These are phyloP conservation scores for Spermophilus dauricus DNA, from an alignment of 2,113 vertebrate genomes.

Conservation along the genomic window DNA sequence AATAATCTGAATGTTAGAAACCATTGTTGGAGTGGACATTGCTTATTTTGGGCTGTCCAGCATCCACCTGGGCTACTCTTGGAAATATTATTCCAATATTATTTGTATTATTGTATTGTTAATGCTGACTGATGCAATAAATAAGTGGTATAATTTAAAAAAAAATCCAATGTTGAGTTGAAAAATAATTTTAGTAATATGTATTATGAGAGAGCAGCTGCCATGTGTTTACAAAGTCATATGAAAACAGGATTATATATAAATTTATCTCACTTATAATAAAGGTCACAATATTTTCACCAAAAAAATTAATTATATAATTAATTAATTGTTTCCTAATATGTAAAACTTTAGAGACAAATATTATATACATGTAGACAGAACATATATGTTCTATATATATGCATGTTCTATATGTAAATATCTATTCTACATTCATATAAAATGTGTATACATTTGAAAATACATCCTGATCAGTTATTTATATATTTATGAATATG, in stretches of 20 bases:
- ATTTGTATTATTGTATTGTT: too few relatives aligned
- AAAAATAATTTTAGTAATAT: not conserved
- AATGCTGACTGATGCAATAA: too few relatives aligned
- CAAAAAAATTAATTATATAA: not conserved
- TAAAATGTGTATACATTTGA: too few relatives aligned
- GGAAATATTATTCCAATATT: too few relatives aligned
- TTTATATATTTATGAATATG: not conserved
- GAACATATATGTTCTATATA: not conserved
- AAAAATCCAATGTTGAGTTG: not conserved
- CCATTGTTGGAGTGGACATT: too few relatives aligned
- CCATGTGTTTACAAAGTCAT: not conserved
- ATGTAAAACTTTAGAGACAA: not conserved
- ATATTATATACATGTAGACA: not conserved
- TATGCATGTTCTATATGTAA: too few relatives aligned
- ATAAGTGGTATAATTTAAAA: too few relatives aligned
- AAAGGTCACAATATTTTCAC: not conserved
- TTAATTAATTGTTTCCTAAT: not conserved
- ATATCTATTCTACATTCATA: too few relatives aligned
- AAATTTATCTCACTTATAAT: not conserved
- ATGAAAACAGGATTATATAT: not conserved
- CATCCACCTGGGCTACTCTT: too few relatives aligned
- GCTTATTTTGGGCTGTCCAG: too few relatives aligned
- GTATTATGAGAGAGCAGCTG: not conserved
- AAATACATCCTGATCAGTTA: not conserved
- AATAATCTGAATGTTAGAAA: too few relatives aligned